Conservation (phyloP, 1,140 invertebrate species). For the Bradynema listronoti region DNA sequence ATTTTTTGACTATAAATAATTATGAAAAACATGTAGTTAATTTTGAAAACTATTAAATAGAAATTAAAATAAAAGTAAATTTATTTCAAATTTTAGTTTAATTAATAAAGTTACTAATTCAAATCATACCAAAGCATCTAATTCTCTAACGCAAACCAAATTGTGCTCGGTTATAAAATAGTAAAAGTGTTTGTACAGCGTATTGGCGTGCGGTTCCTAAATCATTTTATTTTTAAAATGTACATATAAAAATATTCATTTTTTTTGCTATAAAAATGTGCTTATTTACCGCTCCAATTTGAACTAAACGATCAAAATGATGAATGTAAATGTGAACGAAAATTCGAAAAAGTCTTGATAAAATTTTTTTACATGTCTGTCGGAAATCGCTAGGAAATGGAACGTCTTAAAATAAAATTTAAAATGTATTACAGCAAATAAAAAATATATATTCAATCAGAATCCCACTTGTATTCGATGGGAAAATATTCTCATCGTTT, state of each 20-base stretch:
- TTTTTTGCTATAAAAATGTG: slow-evolving; percentile 5
- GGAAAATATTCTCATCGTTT: slow-evolving; percentile 80
- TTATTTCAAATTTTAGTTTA: not conserved
- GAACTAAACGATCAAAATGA: slow-evolving; percentile 81
- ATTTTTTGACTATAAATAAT: too few relatives aligned
- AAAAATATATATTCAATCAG: slow-evolving; percentile 15
- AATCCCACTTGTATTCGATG: slow-evolving; percentile 68
- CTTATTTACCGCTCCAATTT: slow-evolving; percentile 73
- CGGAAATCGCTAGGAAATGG: slow-evolving; percentile 82
- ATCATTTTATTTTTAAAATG: slow-evolving; percentile 47
- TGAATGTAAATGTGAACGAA: slow-evolving; percentile 96
- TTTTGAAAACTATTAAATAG: slow-evolving; percentile 1
- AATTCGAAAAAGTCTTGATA: slow-evolving; percentile 81
- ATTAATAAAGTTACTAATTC: not conserved
- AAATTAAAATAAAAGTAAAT: too few relatives aligned
- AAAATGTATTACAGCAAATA: slow-evolving; percentile 3
- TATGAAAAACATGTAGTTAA: slow-evolving; percentile 2
- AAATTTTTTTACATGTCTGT: slow-evolving; percentile 74
- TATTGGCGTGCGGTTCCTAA: slow-evolving; percentile 88
- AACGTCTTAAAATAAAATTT: slow-evolving; percentile 65
- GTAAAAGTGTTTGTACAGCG: slow-evolving; percentile 92
- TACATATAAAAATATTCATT: slow-evolving; percentile 13
- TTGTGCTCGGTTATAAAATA: slow-evolving; percentile 86
- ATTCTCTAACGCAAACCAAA: slow-evolving; percentile 74
- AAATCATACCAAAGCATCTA: slow-evolving; percentile 69